Conservation (phyloP, 1,140 invertebrate species). For the Ridgeia piscesae region DNA sequence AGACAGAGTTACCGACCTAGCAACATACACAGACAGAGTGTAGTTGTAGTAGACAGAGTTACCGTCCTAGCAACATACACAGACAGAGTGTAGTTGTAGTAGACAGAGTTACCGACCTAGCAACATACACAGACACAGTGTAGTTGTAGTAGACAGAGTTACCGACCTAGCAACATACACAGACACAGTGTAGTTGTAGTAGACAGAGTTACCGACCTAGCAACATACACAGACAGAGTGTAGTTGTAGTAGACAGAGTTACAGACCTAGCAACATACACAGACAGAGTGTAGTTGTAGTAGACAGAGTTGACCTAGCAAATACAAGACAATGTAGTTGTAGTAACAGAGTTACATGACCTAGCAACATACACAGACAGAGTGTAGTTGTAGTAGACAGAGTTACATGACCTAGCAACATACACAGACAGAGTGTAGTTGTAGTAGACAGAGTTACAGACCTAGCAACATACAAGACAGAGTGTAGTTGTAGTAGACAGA, state of each 20-base stretch:
- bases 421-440: slow-evolving; percentile 82
- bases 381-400: neutral
- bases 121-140: slow-evolving; percentile 81
- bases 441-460: slow-evolving; percentile 85
- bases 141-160: slow-evolving; percentile 90
- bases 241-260: slow-evolving; percentile 90
- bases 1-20: no score
- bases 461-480: slow-evolving; percentile 29
- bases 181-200: neutral
- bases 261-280: slow-evolving; percentile 60
- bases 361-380: slow-evolving; percentile 23
- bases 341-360: slow-evolving; percentile 84
- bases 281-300: neutral
- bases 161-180: slow-evolving; percentile 60
- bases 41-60: slow-evolving; percentile 90
- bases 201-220: no score
- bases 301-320: no score
- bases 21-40: slow-evolving; percentile 81
- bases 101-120: no score
- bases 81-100: neutral
- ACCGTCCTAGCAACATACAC: slow-evolving; percentile 60
- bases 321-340: slow-evolving; percentile 82
- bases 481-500: neutral
- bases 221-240: slow-evolving; percentile 81
- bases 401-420: no score